Conservation (phyloP, 1,140 invertebrate genomes). For the Meloidogyne chitwoodi region DNA sequence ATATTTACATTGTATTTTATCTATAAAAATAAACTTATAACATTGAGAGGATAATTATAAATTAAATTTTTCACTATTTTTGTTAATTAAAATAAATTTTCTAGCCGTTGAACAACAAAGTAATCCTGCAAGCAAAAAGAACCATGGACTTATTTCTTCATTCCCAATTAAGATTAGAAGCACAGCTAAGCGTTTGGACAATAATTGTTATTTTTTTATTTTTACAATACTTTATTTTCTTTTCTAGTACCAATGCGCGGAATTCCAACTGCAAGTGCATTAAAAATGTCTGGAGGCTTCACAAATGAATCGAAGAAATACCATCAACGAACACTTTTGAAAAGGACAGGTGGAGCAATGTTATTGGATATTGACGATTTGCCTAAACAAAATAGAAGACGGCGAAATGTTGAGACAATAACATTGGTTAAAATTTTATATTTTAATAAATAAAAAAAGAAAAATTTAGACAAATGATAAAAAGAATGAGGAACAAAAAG, state of each 20-base stretch:
- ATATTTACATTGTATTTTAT: neutral
- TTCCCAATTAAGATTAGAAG: slow-evolving; percentile 38
- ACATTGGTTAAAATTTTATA: neutral
- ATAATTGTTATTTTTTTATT: slow-evolving; percentile 32
- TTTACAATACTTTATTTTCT: neutral
- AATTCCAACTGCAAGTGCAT: slow-evolving; percentile 26
- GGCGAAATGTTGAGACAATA: slow-evolving; percentile 16
- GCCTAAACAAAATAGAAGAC: slow-evolving; percentile 30
- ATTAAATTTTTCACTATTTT: neutral
- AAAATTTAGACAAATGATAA: neutral
- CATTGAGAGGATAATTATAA: neutral
- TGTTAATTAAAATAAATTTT: neutral
- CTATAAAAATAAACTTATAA: neutral
- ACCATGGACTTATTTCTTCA: slow-evolving; percentile 30
- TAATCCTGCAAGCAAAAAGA: slow-evolving; percentile 23
- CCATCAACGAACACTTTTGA: slow-evolving; percentile 34
- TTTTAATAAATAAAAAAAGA: neutral
- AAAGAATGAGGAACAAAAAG: neutral
- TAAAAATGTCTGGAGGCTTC: slow-evolving; percentile 44
- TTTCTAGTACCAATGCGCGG: slow-evolving; percentile 35
- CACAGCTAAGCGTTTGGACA: slow-evolving; percentile 35
- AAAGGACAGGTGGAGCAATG: slow-evolving; percentile 41
- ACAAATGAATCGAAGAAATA: slow-evolving; percentile 49
- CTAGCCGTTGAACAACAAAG: slow-evolving; percentile 32
- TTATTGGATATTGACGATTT: slow-evolving; percentile 42